These are phyloP conservation scores for Abrostola triplasia DNA, from an alignment of 2,888 invertebrate species.

Conservation along the genomic window DNA sequence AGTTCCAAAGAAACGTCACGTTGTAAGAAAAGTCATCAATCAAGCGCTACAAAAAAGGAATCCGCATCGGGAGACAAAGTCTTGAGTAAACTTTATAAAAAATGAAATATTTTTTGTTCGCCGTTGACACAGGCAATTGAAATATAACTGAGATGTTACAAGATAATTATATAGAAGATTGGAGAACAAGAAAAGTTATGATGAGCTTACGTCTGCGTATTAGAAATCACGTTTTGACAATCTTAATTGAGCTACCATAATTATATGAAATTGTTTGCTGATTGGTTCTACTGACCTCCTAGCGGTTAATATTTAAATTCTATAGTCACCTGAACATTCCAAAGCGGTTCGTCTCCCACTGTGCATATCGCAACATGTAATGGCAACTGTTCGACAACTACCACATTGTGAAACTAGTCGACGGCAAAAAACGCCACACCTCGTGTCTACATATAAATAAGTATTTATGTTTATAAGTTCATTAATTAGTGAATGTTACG, in stretches of 20 bases:
- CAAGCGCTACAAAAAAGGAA: constrained; percentile 76
- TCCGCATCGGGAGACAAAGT: constrained; percentile 71
- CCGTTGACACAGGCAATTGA: constrained; percentile 71
- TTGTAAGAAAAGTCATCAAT: constrained; percentile 81
- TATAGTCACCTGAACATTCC: constrained; percentile 23
- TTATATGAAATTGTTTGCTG: constrained; percentile 6
- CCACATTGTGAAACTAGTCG: constrained; percentile 62
- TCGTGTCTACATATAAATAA: constrained; percentile 56
- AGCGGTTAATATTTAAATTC: constrained; percentile 34
- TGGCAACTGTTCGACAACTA: constrained; percentile 46
- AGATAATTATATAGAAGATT: constrained; percentile 52
- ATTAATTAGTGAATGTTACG: constrained; percentile 70
- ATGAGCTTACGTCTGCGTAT: neutral
- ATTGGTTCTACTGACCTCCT: constrained; percentile 21
- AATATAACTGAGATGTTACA: constrained; percentile 63
- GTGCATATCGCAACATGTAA: constrained; percentile 54
- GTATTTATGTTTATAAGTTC: constrained; percentile 53
- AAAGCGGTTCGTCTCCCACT: constrained; percentile 46
- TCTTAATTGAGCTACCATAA: neutral
- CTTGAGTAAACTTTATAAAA: constrained; percentile 70
- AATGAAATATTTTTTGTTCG: constrained; percentile 65
- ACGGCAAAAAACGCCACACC: constrained; percentile 58
- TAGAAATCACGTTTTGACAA: neutral
- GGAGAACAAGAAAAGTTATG: constrained; percentile 42
- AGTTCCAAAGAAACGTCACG: constrained; percentile 71